phyloP scores from a whole-genome alignment of 2,888 invertebrate species.

The Dasypolia templi region DNA sequence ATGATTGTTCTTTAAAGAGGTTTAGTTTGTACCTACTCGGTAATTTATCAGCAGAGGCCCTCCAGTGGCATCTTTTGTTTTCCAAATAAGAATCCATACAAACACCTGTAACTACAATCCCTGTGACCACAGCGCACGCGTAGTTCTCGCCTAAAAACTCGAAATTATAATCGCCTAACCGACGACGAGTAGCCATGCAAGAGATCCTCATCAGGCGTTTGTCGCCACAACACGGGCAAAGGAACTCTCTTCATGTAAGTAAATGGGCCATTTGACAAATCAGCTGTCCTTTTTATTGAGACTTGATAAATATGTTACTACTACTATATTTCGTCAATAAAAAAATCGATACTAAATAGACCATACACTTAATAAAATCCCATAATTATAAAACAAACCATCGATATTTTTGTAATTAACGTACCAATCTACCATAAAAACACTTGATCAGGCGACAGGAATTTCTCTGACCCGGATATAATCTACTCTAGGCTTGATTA shows the following conservation, averaged over 20 bases:
- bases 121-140: background rate
- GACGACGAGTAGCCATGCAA: background rate
- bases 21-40: background rate
- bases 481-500: background rate
- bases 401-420: background rate
- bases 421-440: background rate
- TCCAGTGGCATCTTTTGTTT: background rate
- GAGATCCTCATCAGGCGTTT: background rate
- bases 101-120: background rate
- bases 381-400: background rate
- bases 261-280: background rate
- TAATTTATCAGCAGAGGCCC: background rate
- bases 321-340: background rate
- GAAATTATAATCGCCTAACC: background rate
- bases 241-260: background rate
- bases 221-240: background rate
- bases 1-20: background rate
- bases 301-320: no score
- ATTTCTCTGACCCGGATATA: slow-evolving; percentile 3
- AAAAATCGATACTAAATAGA: background rate
- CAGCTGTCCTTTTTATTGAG: background rate
- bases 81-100: background rate
- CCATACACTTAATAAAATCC: background rate
- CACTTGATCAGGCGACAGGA: background rate
- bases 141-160: background rate